Base-by-base conservation (phyloP, 2,797 vertebrate genomes). In the Enteromius unitaeniatus region DNA sequence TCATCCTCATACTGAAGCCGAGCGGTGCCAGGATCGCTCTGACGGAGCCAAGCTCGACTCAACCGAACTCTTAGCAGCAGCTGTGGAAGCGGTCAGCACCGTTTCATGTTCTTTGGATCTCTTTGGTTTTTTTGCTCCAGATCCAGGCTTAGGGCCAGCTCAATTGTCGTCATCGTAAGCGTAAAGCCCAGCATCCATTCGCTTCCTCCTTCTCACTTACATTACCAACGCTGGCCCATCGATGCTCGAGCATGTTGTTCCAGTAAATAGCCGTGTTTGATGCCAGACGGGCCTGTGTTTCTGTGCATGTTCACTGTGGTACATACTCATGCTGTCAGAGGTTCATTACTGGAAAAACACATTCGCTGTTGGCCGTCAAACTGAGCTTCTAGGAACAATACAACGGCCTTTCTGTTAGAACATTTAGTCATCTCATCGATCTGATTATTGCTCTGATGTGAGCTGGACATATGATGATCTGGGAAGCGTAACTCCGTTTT, bases 181-280 rank as follows among this genome's bases (percentile, higher is more conserved):
- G 28, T 28, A 9, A 51, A 49, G 45, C 69, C 69, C 28, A 34
- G 62, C 45, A 53, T 79, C 8, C 14, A 3, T 53, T 31, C 1
- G 19, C 21, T 53, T 6, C 60, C 62, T 77, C 14, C 53, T 40
- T 42, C 53, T 42, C n/a, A n/a, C 10, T 60, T 23, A 55, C 51
- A 58, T 55, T 76, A 51, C 62, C 62, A 67, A 47, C 23, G 1
- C 19, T 34, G 26, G 70, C 70, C 70, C 9, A 17, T 11, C 1
- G 11, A 53, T 10, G 19, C 49, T 9, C 40, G 45, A 51, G 11
- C 62, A 11, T 67, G 77, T 79, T 51, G 77, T 79, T 79, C 62
- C 77, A 51, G 45, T 79, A 67, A 67, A 79, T 23, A 51, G 19
- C 8, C 1, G 1, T 2, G 28, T 14, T 15, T 10, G 7, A 9